Evolutionary conservation across 2,797 vertebrate genomes (phyloP).

Genomic region (Tympanoctomys barrerae): DNA sequence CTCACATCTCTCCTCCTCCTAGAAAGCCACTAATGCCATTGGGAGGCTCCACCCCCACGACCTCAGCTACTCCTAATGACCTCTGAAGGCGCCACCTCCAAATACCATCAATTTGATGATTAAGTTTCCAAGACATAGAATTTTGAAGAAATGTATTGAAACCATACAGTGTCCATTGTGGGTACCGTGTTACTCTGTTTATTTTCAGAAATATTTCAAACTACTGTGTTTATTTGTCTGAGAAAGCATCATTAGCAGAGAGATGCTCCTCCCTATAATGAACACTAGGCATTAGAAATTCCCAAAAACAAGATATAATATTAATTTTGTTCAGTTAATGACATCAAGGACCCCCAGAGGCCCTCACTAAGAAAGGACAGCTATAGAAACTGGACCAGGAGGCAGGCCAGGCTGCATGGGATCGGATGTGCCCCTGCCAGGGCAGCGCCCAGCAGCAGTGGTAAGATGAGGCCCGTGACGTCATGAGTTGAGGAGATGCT

Average conservation of each 20-base stretch:
- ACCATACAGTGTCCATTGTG: neutral
- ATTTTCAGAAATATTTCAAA: constrained; percentile 34
- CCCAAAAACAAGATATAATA: neutral
- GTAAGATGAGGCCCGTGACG: neutral
- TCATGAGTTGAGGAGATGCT: neutral
- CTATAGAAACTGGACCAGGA: neutral
- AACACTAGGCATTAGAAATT: neutral
- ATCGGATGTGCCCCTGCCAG: neutral
- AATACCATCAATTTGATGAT: neutral
- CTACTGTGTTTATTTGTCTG: neutral
- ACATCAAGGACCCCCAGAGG: neutral
- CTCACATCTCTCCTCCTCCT: neutral
- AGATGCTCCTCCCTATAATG: neutral
- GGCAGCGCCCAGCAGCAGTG: neutral
- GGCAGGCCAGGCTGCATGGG: neutral
- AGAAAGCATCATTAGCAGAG: neutral
- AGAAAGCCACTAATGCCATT: neutral
- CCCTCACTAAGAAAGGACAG: neutral
- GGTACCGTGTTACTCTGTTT: neutral
- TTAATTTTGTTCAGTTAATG: neutral
- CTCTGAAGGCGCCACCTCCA: neutral
- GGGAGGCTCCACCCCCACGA: neutral
- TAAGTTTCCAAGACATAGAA: neutral
- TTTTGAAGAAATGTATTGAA: neutral
- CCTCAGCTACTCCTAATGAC: neutral